Evolutionary conservation across 92 coral and sea anemone genomes (phyloP).

Genomic region (Zoanthus sansibaricus): DNA sequence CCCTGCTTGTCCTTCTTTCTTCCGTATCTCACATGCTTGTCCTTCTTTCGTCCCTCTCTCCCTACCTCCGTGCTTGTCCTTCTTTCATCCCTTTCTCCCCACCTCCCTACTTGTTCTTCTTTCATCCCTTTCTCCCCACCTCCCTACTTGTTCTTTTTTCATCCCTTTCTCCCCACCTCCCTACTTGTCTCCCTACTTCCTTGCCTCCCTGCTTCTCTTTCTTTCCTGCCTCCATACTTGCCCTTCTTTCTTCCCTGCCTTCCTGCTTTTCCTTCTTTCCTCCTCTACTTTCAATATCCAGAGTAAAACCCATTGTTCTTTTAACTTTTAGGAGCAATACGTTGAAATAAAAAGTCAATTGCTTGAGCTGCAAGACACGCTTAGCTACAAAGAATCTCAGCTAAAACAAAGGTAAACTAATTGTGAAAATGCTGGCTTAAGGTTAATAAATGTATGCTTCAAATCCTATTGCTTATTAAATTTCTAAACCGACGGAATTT

Average conservation of each 20-base stretch:
- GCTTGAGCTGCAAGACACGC: constrained; percentile 67
- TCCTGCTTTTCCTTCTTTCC: too few relatives aligned
- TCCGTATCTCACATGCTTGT: too few relatives aligned
- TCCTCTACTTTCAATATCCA: neutral
- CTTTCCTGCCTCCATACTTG: too few relatives aligned
- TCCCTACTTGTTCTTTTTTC: too few relatives aligned
- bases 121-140: neutral
- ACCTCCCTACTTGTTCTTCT: neutral
- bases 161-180: too few relatives aligned
- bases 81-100: too few relatives aligned
- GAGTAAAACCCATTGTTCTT: neutral
- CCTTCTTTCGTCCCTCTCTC: too few relatives aligned
- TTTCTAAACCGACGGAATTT: too few relatives aligned
- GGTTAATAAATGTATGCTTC: neutral
- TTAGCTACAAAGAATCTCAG: constrained; percentile 29
- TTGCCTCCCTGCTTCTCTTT: too few relatives aligned
- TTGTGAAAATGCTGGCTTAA: neutral
- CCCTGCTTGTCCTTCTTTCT: too few relatives aligned
- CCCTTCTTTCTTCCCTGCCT: too few relatives aligned
- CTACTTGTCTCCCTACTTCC: too few relatives aligned
- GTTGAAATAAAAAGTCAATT: constrained; percentile 67
- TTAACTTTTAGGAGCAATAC: constrained; percentile 59
- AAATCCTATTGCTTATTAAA: neutral
- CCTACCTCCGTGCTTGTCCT: neutral
- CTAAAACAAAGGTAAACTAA: constrained; percentile 27